Percentiles rank a stretch among this genome's conserved stretches.
phyloP scores from a whole-genome alignment of 2,113 vertebrate species.

The Aspiorhynchus laticeps region DNA sequence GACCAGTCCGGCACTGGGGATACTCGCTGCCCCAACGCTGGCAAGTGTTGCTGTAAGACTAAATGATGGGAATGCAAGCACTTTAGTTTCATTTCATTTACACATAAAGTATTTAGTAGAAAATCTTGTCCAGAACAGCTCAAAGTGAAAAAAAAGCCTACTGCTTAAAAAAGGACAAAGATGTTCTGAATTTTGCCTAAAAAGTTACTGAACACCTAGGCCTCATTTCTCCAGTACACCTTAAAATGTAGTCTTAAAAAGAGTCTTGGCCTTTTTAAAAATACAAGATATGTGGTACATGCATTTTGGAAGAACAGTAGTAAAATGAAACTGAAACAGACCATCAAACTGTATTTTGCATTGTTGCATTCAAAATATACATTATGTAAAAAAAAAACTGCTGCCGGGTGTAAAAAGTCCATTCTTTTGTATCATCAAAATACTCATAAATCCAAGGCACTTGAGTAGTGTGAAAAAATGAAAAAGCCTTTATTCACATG shows the following conservation, averaged over 20 bases:
- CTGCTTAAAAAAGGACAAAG: neutral
- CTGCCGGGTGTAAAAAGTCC: too few relatives aligned
- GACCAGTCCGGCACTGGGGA: slow-evolving; percentile 95
- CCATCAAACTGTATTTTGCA: neutral
- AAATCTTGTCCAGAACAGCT: neutral
- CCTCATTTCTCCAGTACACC: neutral
- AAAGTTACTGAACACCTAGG: neutral
- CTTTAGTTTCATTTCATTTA: neutral
- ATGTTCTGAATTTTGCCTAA: neutral
- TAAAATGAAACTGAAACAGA: neutral
- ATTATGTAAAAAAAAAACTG: too few relatives aligned
- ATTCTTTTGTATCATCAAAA: too few relatives aligned
- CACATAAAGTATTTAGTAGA: neutral
- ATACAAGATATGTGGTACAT: neutral
- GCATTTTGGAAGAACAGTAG: neutral
- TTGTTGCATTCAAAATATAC: neutral
- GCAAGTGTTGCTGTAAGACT: slow-evolving; percentile 97
- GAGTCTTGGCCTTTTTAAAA: neutral
- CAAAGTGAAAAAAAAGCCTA: neutral
- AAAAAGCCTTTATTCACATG: too few relatives aligned
- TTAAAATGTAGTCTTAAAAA: neutral
- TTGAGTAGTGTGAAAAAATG: too few relatives aligned
- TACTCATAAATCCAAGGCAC: too few relatives aligned
- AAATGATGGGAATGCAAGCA: slow-evolving; percentile 50
- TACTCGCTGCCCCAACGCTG: slow-evolving; percentile 95